These are phyloP conservation scores for Gandaritis pyraliata DNA, from an alignment of 2,888 invertebrate species.

Conservation along the genomic window DNA sequence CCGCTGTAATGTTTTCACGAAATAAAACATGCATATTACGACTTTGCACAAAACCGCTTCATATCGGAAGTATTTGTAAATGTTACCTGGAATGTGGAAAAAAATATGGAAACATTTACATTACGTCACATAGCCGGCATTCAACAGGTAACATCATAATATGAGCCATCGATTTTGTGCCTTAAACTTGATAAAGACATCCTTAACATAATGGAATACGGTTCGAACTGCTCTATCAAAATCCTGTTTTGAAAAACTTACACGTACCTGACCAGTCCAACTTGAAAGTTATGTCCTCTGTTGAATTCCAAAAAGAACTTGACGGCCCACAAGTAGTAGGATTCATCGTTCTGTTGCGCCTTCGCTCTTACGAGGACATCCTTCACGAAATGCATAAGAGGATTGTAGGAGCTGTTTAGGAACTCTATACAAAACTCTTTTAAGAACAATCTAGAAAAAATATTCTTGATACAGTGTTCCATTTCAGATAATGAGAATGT, in stretches of 20 bases:
- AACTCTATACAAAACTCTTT: slow-evolving; percentile 98
- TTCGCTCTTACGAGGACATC: slow-evolving; percentile 88
- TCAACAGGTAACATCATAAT: background rate
- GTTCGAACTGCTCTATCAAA: slow-evolving; percentile 1
- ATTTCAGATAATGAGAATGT: no score
- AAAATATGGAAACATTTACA: background rate
- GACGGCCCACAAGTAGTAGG: slow-evolving; percentile 96
- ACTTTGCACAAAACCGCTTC: no score
- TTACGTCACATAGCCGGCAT: no score
- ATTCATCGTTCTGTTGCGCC: slow-evolving; percentile 93
- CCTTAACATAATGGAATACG: background rate
- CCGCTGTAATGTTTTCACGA: no score
- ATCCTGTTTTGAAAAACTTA: background rate
- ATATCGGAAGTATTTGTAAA: no score
- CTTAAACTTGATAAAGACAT: background rate
- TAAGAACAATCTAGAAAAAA: slow-evolving; percentile 89
- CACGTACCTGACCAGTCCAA: slow-evolving; percentile 93
- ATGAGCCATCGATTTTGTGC: background rate
- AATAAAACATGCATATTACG: no score
- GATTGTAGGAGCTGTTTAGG: slow-evolving; percentile 96
- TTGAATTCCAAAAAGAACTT: slow-evolving; percentile 99
- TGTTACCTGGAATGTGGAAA: no score
- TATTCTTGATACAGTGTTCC: no score
- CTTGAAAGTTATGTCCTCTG: slow-evolving; percentile 92
- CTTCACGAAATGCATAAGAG: slow-evolving; percentile 94